These are phyloP conservation scores for Dichetophora obliterata DNA, from an alignment of 2,888 invertebrate species.

Conservation along the genomic window DNA sequence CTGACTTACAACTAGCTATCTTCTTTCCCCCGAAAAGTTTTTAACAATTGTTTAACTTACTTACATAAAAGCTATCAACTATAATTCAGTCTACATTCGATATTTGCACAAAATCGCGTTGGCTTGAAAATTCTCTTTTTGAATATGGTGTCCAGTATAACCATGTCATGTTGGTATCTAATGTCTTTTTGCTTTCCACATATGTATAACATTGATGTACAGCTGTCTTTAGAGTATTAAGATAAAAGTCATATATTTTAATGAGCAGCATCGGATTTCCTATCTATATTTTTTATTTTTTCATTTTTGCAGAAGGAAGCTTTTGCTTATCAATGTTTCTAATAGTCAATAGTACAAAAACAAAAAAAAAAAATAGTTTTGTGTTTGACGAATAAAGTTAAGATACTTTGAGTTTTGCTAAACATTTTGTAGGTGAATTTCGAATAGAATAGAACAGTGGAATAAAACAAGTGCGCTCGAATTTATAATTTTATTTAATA, in stretches of 20 bases:
- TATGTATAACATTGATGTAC: slow-evolving; percentile 55
- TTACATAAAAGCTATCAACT: too few relatives aligned
- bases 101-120: not conserved
- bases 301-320: not conserved
- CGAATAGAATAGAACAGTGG: not conserved
- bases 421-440: slow-evolving; percentile 10
- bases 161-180: not conserved
- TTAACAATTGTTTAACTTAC: too few relatives aligned
- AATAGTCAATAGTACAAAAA: not conserved
- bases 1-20: too few relatives aligned
- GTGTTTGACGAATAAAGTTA: slow-evolving; percentile 1
- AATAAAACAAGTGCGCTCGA: not conserved
- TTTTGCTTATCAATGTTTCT: slow-evolving; percentile 21
- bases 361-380: too few relatives aligned
- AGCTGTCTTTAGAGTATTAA: slow-evolving; percentile 62
- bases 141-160: not conserved
- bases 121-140: not conserved
- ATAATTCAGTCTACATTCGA: too few relatives aligned
- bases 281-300: not conserved
- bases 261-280: not conserved
- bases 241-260: slow-evolving; percentile 54
- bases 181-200: not conserved
- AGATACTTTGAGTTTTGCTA: not conserved
- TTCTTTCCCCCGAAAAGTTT: too few relatives aligned
- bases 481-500: too few relatives aligned